Percentiles rank a stretch among this genome's conserved stretches.
Evolutionary conservation across 2,113 vertebrate species (phyloP).

Genomic region (Rhinogobius similis): DNA sequence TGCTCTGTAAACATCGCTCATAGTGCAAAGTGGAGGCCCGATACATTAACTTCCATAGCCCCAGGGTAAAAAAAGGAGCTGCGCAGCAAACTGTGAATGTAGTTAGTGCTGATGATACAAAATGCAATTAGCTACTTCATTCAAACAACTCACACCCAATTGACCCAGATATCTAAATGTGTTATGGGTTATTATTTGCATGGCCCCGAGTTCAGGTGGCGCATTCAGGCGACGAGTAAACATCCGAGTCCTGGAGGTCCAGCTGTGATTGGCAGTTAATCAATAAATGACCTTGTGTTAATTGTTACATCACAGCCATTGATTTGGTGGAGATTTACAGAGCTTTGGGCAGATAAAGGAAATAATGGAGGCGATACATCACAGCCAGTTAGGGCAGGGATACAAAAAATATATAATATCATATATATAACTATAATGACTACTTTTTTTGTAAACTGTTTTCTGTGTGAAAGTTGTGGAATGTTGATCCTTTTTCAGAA

Average conservation of each 20-base stretch:
- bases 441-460: no score
- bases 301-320: constrained; percentile 34
- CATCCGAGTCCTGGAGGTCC: neutral
- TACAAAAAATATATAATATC: no score
- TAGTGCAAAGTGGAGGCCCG: constrained; percentile 14
- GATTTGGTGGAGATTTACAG: constrained; percentile 10
- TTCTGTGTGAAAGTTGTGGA: no score
- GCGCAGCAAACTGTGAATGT: constrained; percentile 9
- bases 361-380: neutral
- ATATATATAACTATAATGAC: no score
- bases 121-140: neutral
- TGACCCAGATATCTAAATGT: neutral
- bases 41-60: constrained; percentile 40
- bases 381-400: neutral
- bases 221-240: neutral
- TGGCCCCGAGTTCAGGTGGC: neutral
- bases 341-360: neutral
- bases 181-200: neutral
- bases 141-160: neutral
- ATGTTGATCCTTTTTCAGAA: no score
- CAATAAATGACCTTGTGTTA: constrained; percentile 27
- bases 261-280: constrained; percentile 11
- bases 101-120: neutral
- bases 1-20: constrained; percentile 18
- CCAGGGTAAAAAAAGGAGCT: constrained; percentile 19